A percentile compares a stretch with the other conserved stretches of the same genome.
These are phyloP conservation scores for Myotis myotis DNA, from an alignment of 2,797 vertebrate genomes.

Conservation along the genomic window DNA sequence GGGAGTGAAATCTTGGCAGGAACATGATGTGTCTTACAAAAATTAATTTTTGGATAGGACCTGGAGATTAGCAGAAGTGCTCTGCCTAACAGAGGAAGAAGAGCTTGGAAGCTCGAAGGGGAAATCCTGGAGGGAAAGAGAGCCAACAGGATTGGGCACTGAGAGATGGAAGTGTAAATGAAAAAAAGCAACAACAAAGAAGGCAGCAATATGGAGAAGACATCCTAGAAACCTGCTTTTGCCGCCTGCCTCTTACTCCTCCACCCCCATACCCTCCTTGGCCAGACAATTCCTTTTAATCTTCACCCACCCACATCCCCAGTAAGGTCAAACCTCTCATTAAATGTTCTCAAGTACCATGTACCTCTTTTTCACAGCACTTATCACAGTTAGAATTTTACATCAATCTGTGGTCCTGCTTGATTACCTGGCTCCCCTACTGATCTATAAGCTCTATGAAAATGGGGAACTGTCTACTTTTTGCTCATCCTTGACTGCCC, in stretches of 20 bases:
- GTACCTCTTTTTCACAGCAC: not conserved
- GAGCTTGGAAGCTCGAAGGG: not conserved
- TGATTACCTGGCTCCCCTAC: not conserved
- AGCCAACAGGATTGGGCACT: not conserved
- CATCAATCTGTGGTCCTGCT: not conserved
- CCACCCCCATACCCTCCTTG: not conserved
- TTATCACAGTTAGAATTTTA: conserved; percentile 45
- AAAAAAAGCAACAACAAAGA: not conserved
- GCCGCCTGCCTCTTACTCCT: not conserved
- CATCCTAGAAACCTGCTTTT: not conserved
- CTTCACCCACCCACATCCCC: not conserved
- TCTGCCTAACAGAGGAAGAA: not conserved
- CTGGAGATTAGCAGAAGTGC: not conserved
- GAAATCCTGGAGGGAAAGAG: not conserved
- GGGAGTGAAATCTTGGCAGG: conserved; percentile 22
- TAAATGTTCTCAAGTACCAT: conserved; percentile 10
- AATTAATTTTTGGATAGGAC: not conserved
- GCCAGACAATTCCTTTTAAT: not conserved
- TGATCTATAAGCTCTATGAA: not conserved
- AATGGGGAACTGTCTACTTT: not conserved
- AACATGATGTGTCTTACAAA: not conserved
- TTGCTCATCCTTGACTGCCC: not conserved
- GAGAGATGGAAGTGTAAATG: not conserved
- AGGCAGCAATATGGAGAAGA: not conserved
- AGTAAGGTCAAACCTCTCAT: conserved; percentile 26